These are phyloP conservation scores for Drosophila rufa DNA, from an alignment of 1,140 invertebrate species.

Conservation along the genomic window DNA sequence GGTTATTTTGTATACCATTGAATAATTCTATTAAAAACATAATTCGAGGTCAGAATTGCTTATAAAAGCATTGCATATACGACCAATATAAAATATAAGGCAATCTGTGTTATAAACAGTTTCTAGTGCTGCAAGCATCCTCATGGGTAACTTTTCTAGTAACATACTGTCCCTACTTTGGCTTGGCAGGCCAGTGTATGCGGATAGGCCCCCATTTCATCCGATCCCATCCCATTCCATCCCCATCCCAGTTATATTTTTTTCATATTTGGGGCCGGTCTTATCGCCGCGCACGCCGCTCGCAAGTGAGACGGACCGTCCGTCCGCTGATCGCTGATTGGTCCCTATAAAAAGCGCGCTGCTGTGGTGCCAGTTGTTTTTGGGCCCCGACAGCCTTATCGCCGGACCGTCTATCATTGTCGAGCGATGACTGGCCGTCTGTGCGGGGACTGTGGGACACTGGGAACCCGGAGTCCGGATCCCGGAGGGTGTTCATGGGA, in stretches of 20 bases:
- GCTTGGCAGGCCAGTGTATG: slow-evolving; percentile 40
- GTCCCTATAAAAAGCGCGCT: slow-evolving; percentile 72
- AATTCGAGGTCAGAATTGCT: too few species aligned
- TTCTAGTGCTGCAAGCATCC: not conserved
- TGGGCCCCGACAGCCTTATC: slow-evolving; percentile 52
- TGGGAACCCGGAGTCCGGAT: slow-evolving; percentile 1
- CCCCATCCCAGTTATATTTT: slow-evolving; percentile 5
- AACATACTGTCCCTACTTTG: not conserved
- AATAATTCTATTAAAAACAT: too few species aligned
- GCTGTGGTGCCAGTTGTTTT: slow-evolving; percentile 74
- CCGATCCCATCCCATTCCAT: not conserved
- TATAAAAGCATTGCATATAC: too few species aligned
- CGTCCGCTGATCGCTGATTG: slow-evolving; percentile 52
- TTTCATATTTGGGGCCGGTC: slow-evolving; percentile 14
- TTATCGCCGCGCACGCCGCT: slow-evolving; percentile 73
- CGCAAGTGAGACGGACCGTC: slow-evolving; percentile 37
- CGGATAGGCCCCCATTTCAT: slow-evolving; percentile 11
- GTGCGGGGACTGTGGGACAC: not conserved
- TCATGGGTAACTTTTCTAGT: not conserved
- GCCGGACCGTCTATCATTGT: slow-evolving; percentile 44
- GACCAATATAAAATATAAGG: too few species aligned
- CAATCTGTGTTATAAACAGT: too few species aligned
- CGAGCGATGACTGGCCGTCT: slow-evolving; percentile 37
- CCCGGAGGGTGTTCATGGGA: slow-evolving; percentile 3
- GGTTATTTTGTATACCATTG: too few species aligned